Evolutionary conservation across 2,113 vertebrate species (phyloP).

Genomic region (Myotis davidii): DNA sequence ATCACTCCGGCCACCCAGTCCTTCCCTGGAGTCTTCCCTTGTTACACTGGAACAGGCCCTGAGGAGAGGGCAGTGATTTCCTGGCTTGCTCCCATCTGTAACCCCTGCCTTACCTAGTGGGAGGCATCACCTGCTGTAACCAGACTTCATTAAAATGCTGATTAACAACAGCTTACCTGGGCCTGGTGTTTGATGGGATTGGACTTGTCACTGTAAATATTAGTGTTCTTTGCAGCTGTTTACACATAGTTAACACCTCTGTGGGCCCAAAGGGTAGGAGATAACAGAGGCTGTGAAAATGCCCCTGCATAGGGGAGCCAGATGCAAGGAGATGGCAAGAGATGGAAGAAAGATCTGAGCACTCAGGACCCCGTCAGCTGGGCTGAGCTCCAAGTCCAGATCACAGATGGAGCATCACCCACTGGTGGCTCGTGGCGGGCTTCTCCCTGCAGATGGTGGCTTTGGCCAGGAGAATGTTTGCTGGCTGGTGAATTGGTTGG

Average conservation of each 20-base stretch:
- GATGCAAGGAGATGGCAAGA: neutral
- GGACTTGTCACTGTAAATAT: slow-evolving; percentile 76
- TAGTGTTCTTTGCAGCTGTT: slow-evolving; percentile 77
- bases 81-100: slow-evolving; percentile 84
- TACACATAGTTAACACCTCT: slow-evolving; percentile 72
- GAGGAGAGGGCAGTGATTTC: slow-evolving; percentile 81
- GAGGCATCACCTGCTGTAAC: slow-evolving; percentile 85
- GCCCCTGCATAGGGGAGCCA: neutral
- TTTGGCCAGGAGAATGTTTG: neutral
- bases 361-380: neutral
- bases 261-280: neutral
- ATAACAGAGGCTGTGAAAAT: neutral
- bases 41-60: neutral
- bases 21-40: neutral
- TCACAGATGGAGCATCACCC: neutral
- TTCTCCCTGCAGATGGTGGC: neutral
- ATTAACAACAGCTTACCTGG: slow-evolving; percentile 83
- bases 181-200: slow-evolving; percentile 78
- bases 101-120: slow-evolving; percentile 84
- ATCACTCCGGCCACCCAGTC: neutral
- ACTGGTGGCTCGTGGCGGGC: neutral
- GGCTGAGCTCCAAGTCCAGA: neutral
- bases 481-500: neutral
- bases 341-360: neutral
- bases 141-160: slow-evolving; percentile 86